Evolutionary conservation across 2,113 vertebrate genomes (phyloP).

Genomic region (Mungos mungo): DNA sequence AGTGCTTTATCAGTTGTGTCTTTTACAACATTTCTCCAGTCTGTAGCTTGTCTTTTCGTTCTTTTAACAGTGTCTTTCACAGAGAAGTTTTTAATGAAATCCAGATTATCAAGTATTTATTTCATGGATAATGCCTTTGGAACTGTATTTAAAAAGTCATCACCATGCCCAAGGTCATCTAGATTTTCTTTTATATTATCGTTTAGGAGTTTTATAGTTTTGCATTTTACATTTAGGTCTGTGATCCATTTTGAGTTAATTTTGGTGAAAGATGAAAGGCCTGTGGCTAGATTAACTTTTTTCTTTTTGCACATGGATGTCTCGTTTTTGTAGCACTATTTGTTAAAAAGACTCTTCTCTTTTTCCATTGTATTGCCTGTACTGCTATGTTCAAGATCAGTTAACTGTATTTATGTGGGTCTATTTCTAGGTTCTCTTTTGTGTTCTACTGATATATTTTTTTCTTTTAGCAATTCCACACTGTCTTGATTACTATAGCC

Average conservation of each 20-base stretch:
- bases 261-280: background rate
- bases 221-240: background rate
- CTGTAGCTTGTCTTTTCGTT: background rate
- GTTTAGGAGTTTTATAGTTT: slow-evolving; percentile 6
- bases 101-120: background rate
- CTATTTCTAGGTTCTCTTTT: background rate
- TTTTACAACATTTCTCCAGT: background rate
- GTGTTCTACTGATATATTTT: background rate
- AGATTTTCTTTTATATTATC: background rate
- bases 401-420: background rate
- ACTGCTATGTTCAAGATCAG: background rate
- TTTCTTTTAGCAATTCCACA: background rate
- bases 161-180: background rate
- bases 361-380: background rate
- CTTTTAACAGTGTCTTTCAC: background rate
- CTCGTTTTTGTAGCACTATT: background rate
- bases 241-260: background rate
- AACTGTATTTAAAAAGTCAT: background rate
- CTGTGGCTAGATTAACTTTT: background rate
- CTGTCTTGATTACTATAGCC: background rate
- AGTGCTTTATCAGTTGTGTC: background rate
- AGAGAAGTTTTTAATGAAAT: background rate
- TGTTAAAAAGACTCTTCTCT: background rate
- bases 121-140: background rate
- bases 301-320: background rate